Conservation (phyloP, 2,888 invertebrate genomes). For the Cryptocephalus moraei region DNA sequence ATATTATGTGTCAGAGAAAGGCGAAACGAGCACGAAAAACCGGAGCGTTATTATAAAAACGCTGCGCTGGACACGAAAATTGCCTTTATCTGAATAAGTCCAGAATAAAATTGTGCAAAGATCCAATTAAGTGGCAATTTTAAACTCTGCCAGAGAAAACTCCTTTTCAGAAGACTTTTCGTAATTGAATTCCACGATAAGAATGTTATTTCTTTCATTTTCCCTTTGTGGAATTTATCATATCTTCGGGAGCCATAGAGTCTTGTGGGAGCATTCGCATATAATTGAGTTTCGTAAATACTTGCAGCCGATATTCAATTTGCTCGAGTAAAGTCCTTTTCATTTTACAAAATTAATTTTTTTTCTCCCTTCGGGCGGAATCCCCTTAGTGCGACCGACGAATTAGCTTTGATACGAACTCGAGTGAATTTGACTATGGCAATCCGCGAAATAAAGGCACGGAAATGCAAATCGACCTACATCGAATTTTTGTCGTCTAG, state of each 20-base stretch:
- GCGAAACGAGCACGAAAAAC: constrained; percentile 1
- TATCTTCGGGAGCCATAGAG: constrained; percentile 16
- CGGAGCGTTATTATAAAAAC: constrained; percentile 22
- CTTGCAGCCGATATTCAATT: constrained; percentile 14
- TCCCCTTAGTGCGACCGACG: background rate
- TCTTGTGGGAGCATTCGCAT: constrained; percentile 14
- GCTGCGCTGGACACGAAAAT: constrained; percentile 26
- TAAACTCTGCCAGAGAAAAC: constrained; percentile 22
- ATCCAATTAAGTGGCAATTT: constrained; percentile 32
- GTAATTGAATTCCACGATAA: constrained; percentile 31
- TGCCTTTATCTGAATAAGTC: constrained; percentile 16
- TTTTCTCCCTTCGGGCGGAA: background rate
- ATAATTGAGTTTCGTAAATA: constrained; percentile 18
- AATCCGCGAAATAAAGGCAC: too few species aligned
- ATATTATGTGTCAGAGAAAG: constrained; percentile 10
- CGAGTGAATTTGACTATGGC: too few species aligned
- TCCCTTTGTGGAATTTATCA: constrained; percentile 7
- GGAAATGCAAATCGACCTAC: too few species aligned
- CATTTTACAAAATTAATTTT: background rate
- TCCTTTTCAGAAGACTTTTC: constrained; percentile 26
- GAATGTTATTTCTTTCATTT: constrained; percentile 22
- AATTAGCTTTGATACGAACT: too few species aligned
- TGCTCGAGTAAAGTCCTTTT: constrained; percentile 1
- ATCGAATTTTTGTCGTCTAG: too few species aligned
- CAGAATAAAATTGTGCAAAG: constrained; percentile 28